Evolutionary conservation across 2,113 vertebrate genomes (phyloP).

Genomic region (Xiphias gladius): DNA sequence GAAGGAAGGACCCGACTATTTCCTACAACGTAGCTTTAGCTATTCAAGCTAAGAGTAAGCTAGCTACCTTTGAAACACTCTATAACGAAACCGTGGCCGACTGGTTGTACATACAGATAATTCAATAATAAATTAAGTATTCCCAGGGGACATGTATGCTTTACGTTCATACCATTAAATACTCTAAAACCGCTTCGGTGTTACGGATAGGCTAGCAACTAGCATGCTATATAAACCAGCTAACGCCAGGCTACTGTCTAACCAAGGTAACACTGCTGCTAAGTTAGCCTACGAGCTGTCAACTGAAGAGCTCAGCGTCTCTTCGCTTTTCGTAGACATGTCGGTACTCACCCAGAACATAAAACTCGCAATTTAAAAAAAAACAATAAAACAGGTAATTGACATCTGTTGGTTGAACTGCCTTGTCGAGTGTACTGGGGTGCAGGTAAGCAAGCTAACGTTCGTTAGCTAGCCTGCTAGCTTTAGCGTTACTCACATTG

Average conservation of each 20-base stretch:
- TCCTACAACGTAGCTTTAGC: constrained; percentile 66
- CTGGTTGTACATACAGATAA: rapidly evolving
- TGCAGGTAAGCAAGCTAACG: constrained; percentile 66
- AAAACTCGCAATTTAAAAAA: background rate
- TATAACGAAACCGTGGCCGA: background rate
- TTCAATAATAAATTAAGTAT: rapidly evolving
- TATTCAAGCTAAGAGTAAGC: constrained; percentile 34
- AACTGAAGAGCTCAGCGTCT: constrained; percentile 30
- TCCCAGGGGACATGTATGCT: background rate
- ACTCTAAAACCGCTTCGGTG: constrained; percentile 15
- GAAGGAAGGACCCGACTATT: constrained; percentile 66
- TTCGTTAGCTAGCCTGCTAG: constrained; percentile 59
- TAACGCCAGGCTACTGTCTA: constrained; percentile 40
- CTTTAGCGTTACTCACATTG: constrained; percentile 88
- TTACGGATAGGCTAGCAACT: constrained; percentile 61
- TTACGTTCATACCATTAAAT: constrained; percentile 8
- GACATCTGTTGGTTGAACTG: background rate
- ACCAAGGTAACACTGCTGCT: constrained; percentile 50
- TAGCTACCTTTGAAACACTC: constrained; percentile 10
- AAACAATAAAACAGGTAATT: background rate
- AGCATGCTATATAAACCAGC: constrained; percentile 60
- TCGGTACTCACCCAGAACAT: background rate
- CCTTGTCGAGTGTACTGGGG: constrained; percentile 15
- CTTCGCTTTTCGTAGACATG: background rate
- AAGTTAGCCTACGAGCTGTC: constrained; percentile 72